A percentile compares a stretch with the other conserved stretches of the same genome.
phyloP scores from a whole-genome alignment of 2,888 invertebrate genomes.

The Melanostoma mellinum region DNA sequence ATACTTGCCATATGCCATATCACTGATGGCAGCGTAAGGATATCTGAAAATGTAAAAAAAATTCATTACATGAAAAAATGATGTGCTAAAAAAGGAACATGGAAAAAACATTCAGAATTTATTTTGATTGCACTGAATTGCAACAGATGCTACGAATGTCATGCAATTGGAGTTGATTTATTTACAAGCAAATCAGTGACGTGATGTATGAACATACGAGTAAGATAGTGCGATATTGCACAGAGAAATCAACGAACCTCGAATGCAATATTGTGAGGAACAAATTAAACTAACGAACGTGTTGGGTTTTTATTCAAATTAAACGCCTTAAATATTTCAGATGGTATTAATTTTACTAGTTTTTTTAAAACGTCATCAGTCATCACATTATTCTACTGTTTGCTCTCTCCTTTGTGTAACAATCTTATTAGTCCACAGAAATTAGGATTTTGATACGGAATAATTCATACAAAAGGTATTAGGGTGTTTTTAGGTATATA shows the following conservation, averaged over 20 bases:
- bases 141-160: conserved; percentile 26
- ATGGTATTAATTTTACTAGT: too few species aligned
- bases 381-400: too few species aligned
- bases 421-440: too few species aligned
- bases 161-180: conserved; percentile 49
- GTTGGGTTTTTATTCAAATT: too few species aligned
- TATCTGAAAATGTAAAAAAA: conserved; percentile 83
- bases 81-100: neutral
- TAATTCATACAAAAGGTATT: too few species aligned
- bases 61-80: neutral
- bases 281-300: too few species aligned
- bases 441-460: too few species aligned
- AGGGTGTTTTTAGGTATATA: too few species aligned
- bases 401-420: too few species aligned
- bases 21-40: conserved; percentile 93
- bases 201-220: conserved; percentile 27
- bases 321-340: too few species aligned
- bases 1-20: conserved; percentile 88
- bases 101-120: too few species aligned
- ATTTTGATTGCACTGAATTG: neutral
- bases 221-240: conserved; percentile 4
- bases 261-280: conserved; percentile 15
- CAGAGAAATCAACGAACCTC: neutral
- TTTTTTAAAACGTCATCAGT: too few species aligned
- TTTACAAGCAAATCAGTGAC: conserved; percentile 11